Evolutionary conservation across 2,113 vertebrate species (phyloP).

Genomic region (Macrotis lagotis): DNA sequence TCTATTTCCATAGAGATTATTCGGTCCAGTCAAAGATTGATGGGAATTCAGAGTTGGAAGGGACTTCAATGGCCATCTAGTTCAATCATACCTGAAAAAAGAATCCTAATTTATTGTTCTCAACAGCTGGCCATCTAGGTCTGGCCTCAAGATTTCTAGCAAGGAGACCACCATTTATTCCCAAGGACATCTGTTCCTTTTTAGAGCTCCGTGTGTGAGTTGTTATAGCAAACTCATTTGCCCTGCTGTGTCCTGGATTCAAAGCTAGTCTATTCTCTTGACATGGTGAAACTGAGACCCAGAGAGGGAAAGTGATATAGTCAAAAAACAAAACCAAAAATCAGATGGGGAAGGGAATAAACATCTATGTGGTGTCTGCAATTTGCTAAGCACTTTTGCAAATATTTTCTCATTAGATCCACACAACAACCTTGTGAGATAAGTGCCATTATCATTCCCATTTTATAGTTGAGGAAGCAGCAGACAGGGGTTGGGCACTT

Average conservation of each 20-base stretch:
- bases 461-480: not conserved
- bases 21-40: not conserved
- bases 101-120: not conserved
- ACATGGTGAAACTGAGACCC: not conserved
- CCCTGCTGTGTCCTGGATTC: not conserved
- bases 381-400: not conserved
- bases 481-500: not conserved
- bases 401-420: not conserved
- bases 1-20: not conserved
- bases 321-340: not conserved
- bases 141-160: not conserved
- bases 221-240: not conserved
- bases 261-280: not conserved
- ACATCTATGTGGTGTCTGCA: not conserved
- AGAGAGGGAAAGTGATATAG: not conserved
- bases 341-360: not conserved
- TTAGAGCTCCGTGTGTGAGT: not conserved
- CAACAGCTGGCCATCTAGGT: not conserved
- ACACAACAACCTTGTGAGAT: not conserved
- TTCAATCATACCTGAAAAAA: not conserved
- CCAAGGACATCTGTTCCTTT: not conserved
- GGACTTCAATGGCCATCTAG: not conserved
- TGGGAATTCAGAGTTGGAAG: not conserved
- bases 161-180: not conserved
- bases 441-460: not conserved